These are phyloP conservation scores for Lampris incognitus DNA, from an alignment of 2,113 vertebrate genomes.

Conservation along the genomic window DNA sequence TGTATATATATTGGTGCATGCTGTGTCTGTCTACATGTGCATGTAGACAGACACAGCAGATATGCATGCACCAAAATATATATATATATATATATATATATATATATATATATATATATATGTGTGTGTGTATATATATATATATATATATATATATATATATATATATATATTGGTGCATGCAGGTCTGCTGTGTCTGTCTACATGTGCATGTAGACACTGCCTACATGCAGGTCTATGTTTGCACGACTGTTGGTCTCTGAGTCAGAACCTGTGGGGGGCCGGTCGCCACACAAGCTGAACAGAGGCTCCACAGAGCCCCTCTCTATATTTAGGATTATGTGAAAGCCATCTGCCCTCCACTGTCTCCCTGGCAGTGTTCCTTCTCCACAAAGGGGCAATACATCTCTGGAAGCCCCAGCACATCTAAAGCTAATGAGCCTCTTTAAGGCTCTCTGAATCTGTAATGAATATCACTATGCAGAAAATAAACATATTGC, in stretches of 20 bases:
- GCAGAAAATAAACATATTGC: constrained; percentile 85
- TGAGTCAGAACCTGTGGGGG: constrained; percentile 20
- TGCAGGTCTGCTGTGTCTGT: too few relatives aligned
- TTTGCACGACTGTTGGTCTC: not conserved
- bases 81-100: too few relatives aligned
- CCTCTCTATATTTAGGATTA: constrained; percentile 26
- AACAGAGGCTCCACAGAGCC: constrained; percentile 28
- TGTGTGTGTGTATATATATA: too few relatives aligned
- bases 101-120: too few relatives aligned
- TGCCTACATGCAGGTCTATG: not conserved
- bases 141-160: too few relatives aligned
- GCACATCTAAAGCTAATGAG: constrained; percentile 77
- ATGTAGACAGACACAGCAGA: too few relatives aligned
- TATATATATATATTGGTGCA: too few relatives aligned
- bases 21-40: not conserved
- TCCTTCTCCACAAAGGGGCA: constrained; percentile 66
- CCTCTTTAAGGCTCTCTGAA: constrained; percentile 80
- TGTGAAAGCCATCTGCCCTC: constrained; percentile 48
- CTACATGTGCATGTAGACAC: not conserved
- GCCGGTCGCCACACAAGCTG: constrained; percentile 2
- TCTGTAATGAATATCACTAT: constrained; percentile 83
- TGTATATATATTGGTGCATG: too few relatives aligned
- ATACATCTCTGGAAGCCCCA: constrained; percentile 68
- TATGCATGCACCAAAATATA: too few relatives aligned
- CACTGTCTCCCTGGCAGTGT: constrained; percentile 57